Evolutionary conservation across 2,797 vertebrate genomes (phyloP).

Genomic region (Odontamblyopus rebecca): DNA sequence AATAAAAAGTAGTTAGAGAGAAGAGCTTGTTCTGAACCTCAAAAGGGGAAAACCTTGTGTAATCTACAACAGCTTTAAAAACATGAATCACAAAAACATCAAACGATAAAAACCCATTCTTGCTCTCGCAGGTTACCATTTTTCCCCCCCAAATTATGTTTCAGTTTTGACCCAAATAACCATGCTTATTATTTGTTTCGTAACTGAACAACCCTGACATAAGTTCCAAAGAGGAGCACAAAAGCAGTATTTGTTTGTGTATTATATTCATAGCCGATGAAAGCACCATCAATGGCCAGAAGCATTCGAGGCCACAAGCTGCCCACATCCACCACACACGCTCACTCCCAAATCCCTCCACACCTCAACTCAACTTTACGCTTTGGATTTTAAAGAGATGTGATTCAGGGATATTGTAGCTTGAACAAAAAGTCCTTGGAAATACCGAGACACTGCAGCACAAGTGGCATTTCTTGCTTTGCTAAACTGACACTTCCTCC

Average conservation of each 20-base stretch:
- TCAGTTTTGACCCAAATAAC: no score
- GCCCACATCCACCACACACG: background rate
- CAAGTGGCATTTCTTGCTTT: conserved; percentile 2
- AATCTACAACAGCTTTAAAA: no score
- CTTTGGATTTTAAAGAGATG: background rate
- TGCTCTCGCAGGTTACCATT: no score
- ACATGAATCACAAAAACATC: no score
- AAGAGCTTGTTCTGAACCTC: no score
- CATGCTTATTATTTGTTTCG: background rate
- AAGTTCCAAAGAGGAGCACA: background rate
- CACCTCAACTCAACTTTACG: background rate
- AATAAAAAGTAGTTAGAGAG: no score
- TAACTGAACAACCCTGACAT: background rate
- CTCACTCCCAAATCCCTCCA: conserved; percentile 9
- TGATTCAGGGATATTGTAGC: background rate
- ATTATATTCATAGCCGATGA: conserved; percentile 10
- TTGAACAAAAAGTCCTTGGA: conserved; percentile 20
- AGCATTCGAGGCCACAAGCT: background rate
- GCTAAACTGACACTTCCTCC: conserved; percentile 17
- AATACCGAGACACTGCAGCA: background rate
- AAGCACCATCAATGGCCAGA: conserved; percentile 16
- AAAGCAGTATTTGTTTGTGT: conserved; percentile 2
- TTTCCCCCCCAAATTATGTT: no score
- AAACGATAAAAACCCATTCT: no score
- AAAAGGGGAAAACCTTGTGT: no score